Base-by-base conservation (phyloP, 2,113 vertebrate genomes). In the Seriola aureovittata region DNA sequence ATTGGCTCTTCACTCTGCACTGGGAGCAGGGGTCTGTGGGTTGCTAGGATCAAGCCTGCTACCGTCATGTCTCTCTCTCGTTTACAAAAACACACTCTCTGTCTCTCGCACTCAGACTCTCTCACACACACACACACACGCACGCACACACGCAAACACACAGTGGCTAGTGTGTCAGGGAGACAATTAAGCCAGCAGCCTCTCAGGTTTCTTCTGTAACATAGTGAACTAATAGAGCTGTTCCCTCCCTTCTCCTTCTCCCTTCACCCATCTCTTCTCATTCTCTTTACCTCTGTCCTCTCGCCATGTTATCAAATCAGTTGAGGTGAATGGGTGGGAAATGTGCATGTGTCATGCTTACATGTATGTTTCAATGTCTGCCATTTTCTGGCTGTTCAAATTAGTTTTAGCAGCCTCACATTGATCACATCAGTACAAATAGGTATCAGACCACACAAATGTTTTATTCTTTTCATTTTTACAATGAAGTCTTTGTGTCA, bases 141-240 rank as follows among this genome's bases (percentile, higher is more conserved):
- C 93, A 93, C 92, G 93, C 96, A 94, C 93, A 93, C 70, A 69
- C 63, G 62, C 89, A 95, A 93, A 93, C 92, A 94, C 95, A 95
- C 90, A 92, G 87, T 59, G n/a, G 91, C 86, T 88, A 90, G 89
- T 82, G 8, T 96, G 95, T 96, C 96, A 96, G 81, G 94, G 93
- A 96, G 96, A 96, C 94, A 96, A 96, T 95, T 95, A 95, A 88
- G 81, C 94, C 79, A 16, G 82, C 89, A 76, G 89, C 90, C 93
- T 95, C 94, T 96, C 94, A 90, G 77, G 87, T 93, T 92, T 96
- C 96, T 95, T 93, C 95, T 95, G 95, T 94, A 95, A 95, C 94
- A 85, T 78, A 84, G 84, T 25, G 87, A 84, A 87, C 91, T 93
- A 92, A 94, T 92, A 93, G 93, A 94, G 86, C 88, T 78, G 67